Base-by-base conservation (phyloP, 2,113 vertebrate species). In the Myotis lucifugus region DNA sequence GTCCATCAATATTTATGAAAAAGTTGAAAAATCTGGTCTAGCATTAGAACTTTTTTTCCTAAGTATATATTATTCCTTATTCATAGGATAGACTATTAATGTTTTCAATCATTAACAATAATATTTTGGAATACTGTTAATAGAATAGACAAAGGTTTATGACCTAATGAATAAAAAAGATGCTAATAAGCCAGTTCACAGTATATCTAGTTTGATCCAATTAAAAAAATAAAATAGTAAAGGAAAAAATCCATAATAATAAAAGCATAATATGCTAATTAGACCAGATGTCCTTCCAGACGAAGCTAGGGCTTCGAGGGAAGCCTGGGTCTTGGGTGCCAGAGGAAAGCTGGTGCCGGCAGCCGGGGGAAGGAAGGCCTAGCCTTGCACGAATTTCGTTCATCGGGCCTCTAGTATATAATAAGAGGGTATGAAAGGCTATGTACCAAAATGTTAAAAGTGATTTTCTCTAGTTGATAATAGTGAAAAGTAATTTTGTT, bases 401-500 rank as follows among this genome's bases (percentile, higher is more conserved):
- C 59, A 61, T 27, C 4, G 4, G 23, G 19, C 23, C 59, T 61
- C 59, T 21, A 5, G 23, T 61, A 61, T 61, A 27, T 61, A 27
- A 17, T 42, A 88, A 46, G 37, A 93, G 19, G 19, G 10, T 67
- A 48, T 83, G 27, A 27, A 56, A 93, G n/a, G 2, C 17, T 76
- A 2, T 40, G 2, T 48, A 54, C 54, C 25, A 88, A 87, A 88
- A 59, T 54, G 25, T 34, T 88, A 67, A 84, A 67, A 78, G 69
- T 34, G 3, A 2, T 46, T 85, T 94, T 70, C 48, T 96, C 32
- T 84, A 76, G 67, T 85, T 15, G 14, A 48, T 78, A 48, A 18
- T 59, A 83, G 48, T 88, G 19, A 67, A 79, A 88, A 74, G 37
- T n/a, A 69, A 87, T 84, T 89, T 95, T 88, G 11, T 69, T 93